Base-by-base conservation (phyloP, 2,797 vertebrate genomes). In the Neostethus bicornis region DNA sequence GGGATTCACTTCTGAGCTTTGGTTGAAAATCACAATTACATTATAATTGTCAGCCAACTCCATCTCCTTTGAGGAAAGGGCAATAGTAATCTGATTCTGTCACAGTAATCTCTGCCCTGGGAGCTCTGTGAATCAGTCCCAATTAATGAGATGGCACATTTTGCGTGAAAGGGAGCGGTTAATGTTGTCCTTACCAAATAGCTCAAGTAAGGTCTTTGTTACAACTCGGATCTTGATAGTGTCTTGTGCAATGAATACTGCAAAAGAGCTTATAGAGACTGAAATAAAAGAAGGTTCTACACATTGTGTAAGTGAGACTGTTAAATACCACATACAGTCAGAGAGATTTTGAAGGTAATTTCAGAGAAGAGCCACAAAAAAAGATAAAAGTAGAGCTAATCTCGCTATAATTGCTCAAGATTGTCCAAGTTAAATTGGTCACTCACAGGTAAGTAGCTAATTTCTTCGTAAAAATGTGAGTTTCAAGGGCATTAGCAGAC, bases 1-100 rank as follows among this genome's bases (percentile, higher is more conserved):
- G 28, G 57, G 77, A 79, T 74, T 76, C 26, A 63, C 77, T 61
- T 75, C 49, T n/a, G 84, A 73, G 82, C 48, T 75, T 79, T 65
- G 32, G 47, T 54, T 32, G 64, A 83, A 77, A 75, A 83, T 81
- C 66, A 69, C 72, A 72, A 74, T 77, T 70, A 70, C 57, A 51
- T 75, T 77, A 61, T 37, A 43, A 29, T 62, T 67, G 57, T 70
- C 74, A 61, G 70, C 66, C 45, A 56, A 53, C 51, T 79, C 61
- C 25, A 70, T 79, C 76, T 77, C 68, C 58, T 52, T 73, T 72
- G 45, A 32, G 37, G 56, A 39, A 17, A 53, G 58, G 59, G 52
- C 56, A 48, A 32, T 24, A 47, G 68, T 70, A 43, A 75, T 81
- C 61, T 68, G 64, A 72, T 64, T 80, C 65, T 66, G 66, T 77